phyloP scores from a whole-genome alignment of 2,113 vertebrate species.

The Carollia perspicillata region DNA sequence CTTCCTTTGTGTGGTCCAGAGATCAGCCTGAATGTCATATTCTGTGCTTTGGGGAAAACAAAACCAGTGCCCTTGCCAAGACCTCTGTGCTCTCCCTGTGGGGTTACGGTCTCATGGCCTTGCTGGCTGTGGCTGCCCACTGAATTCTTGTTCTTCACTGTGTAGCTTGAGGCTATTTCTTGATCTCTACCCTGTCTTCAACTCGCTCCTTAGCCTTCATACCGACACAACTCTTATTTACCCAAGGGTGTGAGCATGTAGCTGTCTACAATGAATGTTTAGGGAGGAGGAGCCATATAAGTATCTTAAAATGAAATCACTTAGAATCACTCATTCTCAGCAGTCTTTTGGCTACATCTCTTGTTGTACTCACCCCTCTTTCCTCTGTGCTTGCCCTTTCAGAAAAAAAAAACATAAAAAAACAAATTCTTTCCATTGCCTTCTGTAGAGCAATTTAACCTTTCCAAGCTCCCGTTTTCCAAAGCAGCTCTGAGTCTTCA shows the following conservation, averaged over 20 bases:
- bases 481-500: neutral
- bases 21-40: neutral
- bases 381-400: neutral
- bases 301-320: neutral
- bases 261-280: neutral
- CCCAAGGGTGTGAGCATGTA: neutral
- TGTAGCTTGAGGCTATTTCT: neutral
- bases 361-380: neutral
- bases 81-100: neutral
- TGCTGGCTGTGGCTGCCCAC: neutral
- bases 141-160: neutral
- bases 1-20: neutral
- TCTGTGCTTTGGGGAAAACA: neutral
- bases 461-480: neutral
- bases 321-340: neutral
- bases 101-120: conserved; percentile 9
- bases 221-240: neutral
- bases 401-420: neutral
- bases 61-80: neutral
- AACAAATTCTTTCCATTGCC: conserved; percentile 56
- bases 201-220: neutral
- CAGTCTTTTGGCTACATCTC: neutral
- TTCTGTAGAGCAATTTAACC: neutral
- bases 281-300: neutral
- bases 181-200: conserved; percentile 2